Percentiles rank a stretch among this genome's conserved stretches.
Conservation (phyloP, 1,140 invertebrate species). For the Philopotamus ludificatus region DNA sequence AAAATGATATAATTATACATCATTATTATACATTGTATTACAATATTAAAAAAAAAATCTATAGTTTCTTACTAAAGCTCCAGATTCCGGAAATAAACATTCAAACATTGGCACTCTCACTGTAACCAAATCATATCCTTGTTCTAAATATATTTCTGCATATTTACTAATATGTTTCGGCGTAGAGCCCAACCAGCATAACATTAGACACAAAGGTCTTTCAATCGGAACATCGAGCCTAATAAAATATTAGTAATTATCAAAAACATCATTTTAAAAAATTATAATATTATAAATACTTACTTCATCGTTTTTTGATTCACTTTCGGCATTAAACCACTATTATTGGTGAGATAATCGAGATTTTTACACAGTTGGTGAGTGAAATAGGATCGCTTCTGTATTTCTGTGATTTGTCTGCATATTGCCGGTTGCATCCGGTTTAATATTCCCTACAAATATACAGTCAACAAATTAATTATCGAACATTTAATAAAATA, state of each 20-base stretch:
- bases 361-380: neutral
- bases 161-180: conserved; percentile 20
- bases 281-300: neutral
- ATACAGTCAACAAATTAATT: neutral
- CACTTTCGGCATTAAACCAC: neutral
- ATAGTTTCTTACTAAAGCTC: neutral
- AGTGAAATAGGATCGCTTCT: neutral
- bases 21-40: neutral
- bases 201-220: conserved; percentile 17
- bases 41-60: conserved; percentile 4
- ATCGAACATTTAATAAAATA: too few species aligned
- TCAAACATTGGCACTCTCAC: neutral
- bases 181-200: conserved; percentile 18
- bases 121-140: conserved; percentile 17
- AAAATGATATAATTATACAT: neutral
- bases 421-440: neutral
- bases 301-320: conserved; percentile 16
- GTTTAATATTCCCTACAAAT: neutral
- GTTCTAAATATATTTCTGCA: conserved; percentile 4
- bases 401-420: neutral
- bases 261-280: neutral
- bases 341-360: neutral
- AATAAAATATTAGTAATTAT: neutral
- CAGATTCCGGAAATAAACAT: neutral
- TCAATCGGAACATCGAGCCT: conserved; percentile 6